Evolutionary conservation across 2,113 vertebrate species (phyloP), one percentile per base, ranked within the genome.

Genomic region (Tupaia chinensis): DNA sequence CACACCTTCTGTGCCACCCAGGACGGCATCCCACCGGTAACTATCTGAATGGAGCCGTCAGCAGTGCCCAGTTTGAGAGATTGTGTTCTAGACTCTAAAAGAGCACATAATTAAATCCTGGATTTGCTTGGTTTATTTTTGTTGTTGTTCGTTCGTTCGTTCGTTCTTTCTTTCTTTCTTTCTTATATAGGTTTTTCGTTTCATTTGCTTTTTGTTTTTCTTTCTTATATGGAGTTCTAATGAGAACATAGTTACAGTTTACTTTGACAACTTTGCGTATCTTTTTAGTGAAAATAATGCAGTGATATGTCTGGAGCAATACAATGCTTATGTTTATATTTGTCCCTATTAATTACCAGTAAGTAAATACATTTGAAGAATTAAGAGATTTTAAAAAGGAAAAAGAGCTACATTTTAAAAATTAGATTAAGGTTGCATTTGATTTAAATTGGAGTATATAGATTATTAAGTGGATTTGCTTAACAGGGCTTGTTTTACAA

Each of bases 381-480:
- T 82, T 82, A 17, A 19, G 17, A 19, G 16, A 22, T 78, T 95
- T 73, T 86, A 23, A 88, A 95, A 90, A 74, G 34, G 27, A 53
- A 13, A 79, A 90, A 93, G 70, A 74, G 66, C 29, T 68, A 61
- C 82, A 58, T 78, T 95, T 82, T 92, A 68, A 13, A 72, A 61
- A 81, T 90, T 66, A 84, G 60, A 79, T 73, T 73, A 87, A 96
- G 9, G 5, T 88, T 91, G 34, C 34, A 79, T 94, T 93, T 97
- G 76, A 87, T 96, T 92, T 89, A 29, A 84, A 93, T 70, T 85
- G 74, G 96, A 94, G 56, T 14, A 20, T 15, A 77, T 91, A 58
- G 44, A 70, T 89, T 95, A 82, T 78, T 73, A 97, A 94, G 69
- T 23, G 91, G 53, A 72, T 97, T 96, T 97, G 22, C 92, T 88